Evolutionary conservation across 2,797 vertebrate genomes (phyloP).

Genomic region (Platalea minor): DNA sequence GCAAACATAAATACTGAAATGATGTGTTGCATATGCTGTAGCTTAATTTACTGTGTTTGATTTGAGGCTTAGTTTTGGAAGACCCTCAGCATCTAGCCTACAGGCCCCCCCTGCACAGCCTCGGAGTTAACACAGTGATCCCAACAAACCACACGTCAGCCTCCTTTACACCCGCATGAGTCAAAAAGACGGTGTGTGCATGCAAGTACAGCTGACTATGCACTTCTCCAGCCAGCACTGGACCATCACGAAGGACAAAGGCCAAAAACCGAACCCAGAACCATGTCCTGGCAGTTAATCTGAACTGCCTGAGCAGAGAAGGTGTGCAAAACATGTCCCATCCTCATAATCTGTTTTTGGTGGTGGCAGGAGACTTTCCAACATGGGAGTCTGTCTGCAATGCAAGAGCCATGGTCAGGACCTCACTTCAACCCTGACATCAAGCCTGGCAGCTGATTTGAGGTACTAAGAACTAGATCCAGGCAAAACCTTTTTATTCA

Average conservation of each 20-base stretch:
- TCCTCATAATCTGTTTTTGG: neutral
- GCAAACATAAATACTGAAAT: conserved; percentile 45
- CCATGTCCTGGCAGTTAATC: neutral
- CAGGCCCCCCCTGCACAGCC: neutral
- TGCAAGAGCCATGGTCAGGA: neutral
- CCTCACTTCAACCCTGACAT: neutral
- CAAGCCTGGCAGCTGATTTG: neutral
- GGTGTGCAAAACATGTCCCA: neutral
- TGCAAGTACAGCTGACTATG: neutral
- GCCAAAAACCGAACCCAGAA: neutral
- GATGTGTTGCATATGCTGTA: conserved; percentile 19
- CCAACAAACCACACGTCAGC: neutral
- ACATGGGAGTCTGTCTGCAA: neutral
- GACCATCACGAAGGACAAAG: neutral
- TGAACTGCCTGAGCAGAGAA: neutral
- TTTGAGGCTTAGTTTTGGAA: conserved; percentile 12
- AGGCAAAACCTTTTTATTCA: neutral
- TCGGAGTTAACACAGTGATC: neutral
- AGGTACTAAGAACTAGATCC: neutral
- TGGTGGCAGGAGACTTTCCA: neutral
- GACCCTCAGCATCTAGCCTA: neutral
- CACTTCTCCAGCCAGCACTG: neutral
- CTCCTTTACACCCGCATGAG: neutral
- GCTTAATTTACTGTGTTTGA: neutral
- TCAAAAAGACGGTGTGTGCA: rapidly evolving